These are phyloP conservation scores for Eudemis profundana DNA, from an alignment of 2,888 invertebrate genomes.

Conservation along the genomic window DNA sequence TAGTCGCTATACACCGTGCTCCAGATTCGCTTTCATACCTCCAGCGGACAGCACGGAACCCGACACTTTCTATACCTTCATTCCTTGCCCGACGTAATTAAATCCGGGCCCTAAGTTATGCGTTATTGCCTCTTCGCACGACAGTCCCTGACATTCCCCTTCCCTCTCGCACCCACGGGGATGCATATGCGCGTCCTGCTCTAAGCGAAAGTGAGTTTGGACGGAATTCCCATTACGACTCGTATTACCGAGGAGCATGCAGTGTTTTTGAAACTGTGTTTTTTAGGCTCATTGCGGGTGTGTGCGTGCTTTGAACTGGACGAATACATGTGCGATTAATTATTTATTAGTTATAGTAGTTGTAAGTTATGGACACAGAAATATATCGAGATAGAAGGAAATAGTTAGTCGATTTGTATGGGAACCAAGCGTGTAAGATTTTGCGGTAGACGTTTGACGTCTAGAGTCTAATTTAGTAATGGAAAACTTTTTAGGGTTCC, in stretches of 20 bases:
- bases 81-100: constrained; percentile 46
- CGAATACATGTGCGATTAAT: too few species aligned
- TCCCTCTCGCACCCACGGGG: constrained; percentile 29
- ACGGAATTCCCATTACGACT: constrained; percentile 48
- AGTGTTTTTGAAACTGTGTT: constrained; percentile 42
- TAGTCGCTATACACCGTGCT: neutral
- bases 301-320: constrained; percentile 16
- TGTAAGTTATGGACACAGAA: too few species aligned
- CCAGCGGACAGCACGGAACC: constrained; percentile 26
- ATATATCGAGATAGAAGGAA: too few species aligned
- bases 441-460: too few species aligned
- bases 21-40: constrained; percentile 22
- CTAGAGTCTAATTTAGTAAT: too few species aligned
- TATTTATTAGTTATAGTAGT: too few species aligned
- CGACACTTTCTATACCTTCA: constrained; percentile 43
- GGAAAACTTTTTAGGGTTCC: too few species aligned
- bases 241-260: constrained; percentile 47
- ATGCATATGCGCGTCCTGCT: constrained; percentile 33
- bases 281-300: constrained; percentile 20
- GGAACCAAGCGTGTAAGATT: too few species aligned
- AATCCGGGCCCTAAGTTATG: constrained; percentile 48
- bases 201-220: constrained; percentile 47
- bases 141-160: constrained; percentile 40
- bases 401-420: too few species aligned
- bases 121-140: constrained; percentile 51